These are phyloP conservation scores for Myotis findleyi DNA, from an alignment of 2,797 vertebrate genomes.

Conservation along the genomic window DNA sequence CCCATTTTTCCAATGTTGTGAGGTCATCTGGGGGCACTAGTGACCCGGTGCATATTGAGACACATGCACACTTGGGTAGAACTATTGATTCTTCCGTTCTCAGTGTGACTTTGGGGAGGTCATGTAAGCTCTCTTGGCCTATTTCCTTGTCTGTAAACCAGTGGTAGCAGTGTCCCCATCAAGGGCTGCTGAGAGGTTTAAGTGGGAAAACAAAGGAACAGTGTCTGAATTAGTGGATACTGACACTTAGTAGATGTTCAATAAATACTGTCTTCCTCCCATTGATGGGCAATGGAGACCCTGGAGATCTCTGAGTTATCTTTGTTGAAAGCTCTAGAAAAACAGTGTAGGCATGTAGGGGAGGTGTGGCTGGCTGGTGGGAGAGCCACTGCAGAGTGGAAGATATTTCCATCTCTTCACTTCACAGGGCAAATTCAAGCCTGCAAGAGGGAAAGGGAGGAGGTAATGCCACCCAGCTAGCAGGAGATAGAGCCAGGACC, in stretches of 20 bases:
- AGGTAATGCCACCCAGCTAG: no score
- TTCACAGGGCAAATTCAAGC: not conserved
- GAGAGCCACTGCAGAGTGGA: not conserved
- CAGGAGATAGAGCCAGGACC: not conserved
- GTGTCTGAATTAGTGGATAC: not conserved
- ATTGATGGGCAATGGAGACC: not conserved
- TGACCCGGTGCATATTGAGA: no score
- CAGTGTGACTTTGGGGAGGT: not conserved
- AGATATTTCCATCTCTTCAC: not conserved
- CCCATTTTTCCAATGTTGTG: not conserved
- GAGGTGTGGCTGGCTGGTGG: not conserved
- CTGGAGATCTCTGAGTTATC: not conserved
- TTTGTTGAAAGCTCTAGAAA: not conserved
- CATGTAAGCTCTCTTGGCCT: fast-evolving
- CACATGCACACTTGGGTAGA: not conserved
- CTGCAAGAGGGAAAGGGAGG: not conserved
- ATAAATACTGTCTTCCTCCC: not conserved
- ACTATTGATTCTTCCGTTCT: not conserved
- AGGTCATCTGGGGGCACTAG: not conserved
- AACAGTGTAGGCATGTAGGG: fast-evolving
- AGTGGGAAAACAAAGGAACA: not conserved
- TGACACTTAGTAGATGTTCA: not conserved
- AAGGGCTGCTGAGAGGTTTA: not conserved
- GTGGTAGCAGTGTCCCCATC: not conserved
- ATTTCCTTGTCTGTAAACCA: not conserved